Evolutionary conservation across 1,140 invertebrate genomes (phyloP).

Genomic region (Pachyrhynchus sulphureomaculatus): DNA sequence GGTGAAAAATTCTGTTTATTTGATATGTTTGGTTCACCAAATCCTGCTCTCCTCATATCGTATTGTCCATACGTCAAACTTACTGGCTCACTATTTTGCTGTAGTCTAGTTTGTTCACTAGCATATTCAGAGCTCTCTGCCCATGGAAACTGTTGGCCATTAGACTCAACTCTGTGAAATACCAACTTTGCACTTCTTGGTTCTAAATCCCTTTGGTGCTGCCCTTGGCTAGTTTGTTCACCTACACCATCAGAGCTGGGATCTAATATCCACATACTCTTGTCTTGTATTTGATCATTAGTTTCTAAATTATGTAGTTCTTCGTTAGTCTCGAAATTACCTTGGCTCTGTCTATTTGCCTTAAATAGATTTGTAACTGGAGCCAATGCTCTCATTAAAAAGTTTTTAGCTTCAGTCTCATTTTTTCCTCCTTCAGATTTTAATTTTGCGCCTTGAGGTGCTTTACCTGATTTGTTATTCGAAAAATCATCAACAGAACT

Average conservation of each 20-base stretch:
- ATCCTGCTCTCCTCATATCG: too few relatives aligned
- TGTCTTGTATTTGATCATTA: constrained; percentile 27
- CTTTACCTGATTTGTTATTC: constrained; percentile 58
- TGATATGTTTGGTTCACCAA: not conserved
- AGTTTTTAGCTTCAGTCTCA: constrained; percentile 67
- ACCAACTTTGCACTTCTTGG: constrained; percentile 25
- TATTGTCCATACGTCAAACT: constrained; percentile 20
- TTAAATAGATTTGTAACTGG: constrained; percentile 69
- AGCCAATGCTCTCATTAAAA: constrained; percentile 67
- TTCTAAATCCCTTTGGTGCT: not conserved
- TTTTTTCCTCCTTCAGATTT: constrained; percentile 56
- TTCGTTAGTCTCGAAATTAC: constrained; percentile 11
- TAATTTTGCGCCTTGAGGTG: constrained; percentile 52
- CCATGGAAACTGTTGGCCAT: constrained; percentile 4
- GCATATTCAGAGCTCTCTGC: constrained; percentile 4
- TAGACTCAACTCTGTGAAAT: constrained; percentile 21
- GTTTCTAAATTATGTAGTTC: not conserved
- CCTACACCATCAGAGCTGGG: constrained; percentile 14
- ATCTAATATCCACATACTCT: constrained; percentile 39
- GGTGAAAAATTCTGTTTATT: not conserved
- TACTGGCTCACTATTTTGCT: constrained; percentile 21
- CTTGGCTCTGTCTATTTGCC: constrained; percentile 45
- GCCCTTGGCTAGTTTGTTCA: not conserved
- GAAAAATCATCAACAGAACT: constrained; percentile 62
- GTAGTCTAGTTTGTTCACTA: constrained; percentile 9